These are phyloP conservation scores for Microcebus jonahi DNA, from an alignment of 2,113 vertebrate genomes.

Conservation along the genomic window DNA sequence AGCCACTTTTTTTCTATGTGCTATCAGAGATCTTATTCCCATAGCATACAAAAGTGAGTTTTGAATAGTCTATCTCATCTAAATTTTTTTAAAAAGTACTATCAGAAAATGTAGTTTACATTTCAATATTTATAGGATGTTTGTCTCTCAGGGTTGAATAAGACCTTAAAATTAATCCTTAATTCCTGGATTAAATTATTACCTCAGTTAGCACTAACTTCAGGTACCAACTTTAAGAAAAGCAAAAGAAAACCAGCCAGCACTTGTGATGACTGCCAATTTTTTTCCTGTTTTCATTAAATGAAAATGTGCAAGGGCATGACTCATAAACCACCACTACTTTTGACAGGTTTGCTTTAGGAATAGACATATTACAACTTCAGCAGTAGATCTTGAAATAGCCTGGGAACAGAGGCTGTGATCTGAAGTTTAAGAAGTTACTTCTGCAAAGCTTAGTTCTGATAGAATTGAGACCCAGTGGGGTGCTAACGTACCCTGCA, in stretches of 20 bases:
- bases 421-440: slow-evolving; percentile 28
- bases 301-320: background rate
- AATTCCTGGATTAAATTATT: background rate
- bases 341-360: background rate
- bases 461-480: background rate
- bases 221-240: slow-evolving; percentile 9
- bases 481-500: background rate
- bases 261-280: background rate
- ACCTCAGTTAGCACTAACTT: background rate
- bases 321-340: background rate
- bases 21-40: background rate
- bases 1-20: background rate
- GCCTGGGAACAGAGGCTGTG: slow-evolving; percentile 33
- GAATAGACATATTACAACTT: slow-evolving; percentile 17
- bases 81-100: background rate
- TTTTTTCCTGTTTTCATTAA: background rate
- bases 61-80: background rate
- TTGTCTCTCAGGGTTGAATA: background rate
- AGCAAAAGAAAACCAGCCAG: background rate
- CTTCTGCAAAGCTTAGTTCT: slow-evolving; percentile 21
- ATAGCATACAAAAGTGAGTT: background rate
- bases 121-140: background rate
- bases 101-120: background rate
- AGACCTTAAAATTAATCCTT: background rate
- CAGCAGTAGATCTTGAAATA: background rate